Conservation (phyloP, 2,797 vertebrate genomes). For the Urocyon cinereoargenteus region DNA sequence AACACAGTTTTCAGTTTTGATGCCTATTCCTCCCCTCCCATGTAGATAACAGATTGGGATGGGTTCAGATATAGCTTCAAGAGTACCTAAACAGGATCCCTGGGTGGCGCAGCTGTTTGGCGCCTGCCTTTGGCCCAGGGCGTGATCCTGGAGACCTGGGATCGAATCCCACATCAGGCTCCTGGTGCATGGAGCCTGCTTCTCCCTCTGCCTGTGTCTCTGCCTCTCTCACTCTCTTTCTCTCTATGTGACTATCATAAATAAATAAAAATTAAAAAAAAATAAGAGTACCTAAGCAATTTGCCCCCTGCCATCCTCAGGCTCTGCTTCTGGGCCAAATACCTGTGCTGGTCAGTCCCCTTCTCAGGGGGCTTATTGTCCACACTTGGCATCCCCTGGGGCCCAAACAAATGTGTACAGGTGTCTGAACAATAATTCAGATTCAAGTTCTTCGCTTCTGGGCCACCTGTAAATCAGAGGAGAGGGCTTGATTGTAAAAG, state of each 20-base stretch:
- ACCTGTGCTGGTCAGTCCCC: background rate
- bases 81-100: background rate
- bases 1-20: background rate
- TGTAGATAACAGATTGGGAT: background rate
- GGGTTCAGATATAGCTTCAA: background rate
- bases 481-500: background rate
- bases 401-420: background rate
- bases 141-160: no score
- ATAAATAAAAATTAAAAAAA: no score
- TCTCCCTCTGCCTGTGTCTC: no score
- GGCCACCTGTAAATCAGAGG: background rate
- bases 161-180: no score
- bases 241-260: no score
- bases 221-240: no score
- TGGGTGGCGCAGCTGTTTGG: no score
- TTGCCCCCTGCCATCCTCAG: background rate
- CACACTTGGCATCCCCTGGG: background rate
- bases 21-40: background rate
- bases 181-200: no score
- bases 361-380: background rate
- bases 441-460: conserved; percentile 16
- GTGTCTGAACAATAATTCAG: background rate
- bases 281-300: background rate
- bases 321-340: background rate
- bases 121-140: no score